Base-by-base conservation (phyloP, 1,140 invertebrate species). In the Caenorhabditis latens region DNA sequence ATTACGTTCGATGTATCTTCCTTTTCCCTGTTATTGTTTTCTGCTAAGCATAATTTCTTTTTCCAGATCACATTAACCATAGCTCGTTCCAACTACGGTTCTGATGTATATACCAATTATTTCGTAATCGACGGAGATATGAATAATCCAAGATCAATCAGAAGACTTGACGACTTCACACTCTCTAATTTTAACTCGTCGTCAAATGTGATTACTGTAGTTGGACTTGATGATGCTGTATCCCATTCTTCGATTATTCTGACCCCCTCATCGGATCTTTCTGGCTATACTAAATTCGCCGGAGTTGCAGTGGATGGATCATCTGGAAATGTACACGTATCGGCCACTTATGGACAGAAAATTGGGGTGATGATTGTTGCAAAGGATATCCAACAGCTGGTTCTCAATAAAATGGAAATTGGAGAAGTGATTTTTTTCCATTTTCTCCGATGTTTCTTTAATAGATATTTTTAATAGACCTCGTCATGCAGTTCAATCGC, bases 1-100 rank as follows among this genome's bases (percentile, higher is more conserved):
- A 32, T 32, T 32, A n/a, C n/a, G n/a, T n/a, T n/a, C n/a, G n/a
- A n/a, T n/a, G 32, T 2, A 32, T 32, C 2, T 32, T 32, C 1
- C 32, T 32, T 32, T 32, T 32, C 32, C 32, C 32, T 2, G 32
- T 32, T 32, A 32, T 32, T 32, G 32, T 32, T 32, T 32, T 32
- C 32, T 1, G 32, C 32, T 32, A 32, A 32, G 2, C 4, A 79
- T 24, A 1, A 32, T 75, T 48, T 6, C 1, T 1, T 11, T 14
- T 50, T 79, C 53, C 71, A 79, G 71, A 79, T 79, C 50, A 21
- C 46, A 13, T n/a, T 79, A 11, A 79, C 46, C 8, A 16, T 79
- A 24, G 71, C 71, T 21, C 19, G 19, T 0, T 79, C 71, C 14
- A 5, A 46, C 9, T 79, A 79, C 46, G 2, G 2, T 3, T 13